Percentiles rank a stretch among this genome's conserved stretches.
phyloP scores from a whole-genome alignment of 2,797 vertebrate genomes.

The Hydrolagus colliei region DNA sequence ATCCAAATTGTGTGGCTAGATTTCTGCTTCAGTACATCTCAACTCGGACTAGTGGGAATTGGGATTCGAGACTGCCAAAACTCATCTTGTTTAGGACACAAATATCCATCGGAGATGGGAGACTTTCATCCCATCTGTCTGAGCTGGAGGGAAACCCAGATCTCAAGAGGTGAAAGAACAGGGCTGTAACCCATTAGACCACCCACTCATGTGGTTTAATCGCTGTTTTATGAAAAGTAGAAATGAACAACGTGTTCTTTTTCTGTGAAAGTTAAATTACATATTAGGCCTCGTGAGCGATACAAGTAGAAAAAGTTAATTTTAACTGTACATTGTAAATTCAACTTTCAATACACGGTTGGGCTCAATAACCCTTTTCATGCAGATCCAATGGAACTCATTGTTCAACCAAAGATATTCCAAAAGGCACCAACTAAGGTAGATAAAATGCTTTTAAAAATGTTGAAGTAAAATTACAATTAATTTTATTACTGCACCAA shows the following conservation, averaged over 20 bases:
- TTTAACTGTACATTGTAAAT: not conserved
- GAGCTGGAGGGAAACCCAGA: slow-evolving; percentile 26
- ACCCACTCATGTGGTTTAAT: slow-evolving; percentile 6
- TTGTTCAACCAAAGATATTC: too few species aligned
- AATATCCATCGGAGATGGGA: slow-evolving; percentile 15
- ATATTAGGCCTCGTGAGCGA: not conserved
- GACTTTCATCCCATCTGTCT: slow-evolving; percentile 29
- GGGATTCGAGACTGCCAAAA: slow-evolving; percentile 13
- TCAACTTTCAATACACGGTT: not conserved
- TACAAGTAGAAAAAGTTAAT: not conserved
- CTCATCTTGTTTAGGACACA: slow-evolving; percentile 24
- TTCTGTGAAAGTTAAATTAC: not conserved
- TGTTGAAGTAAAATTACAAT: too few species aligned
- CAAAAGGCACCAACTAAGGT: too few species aligned
- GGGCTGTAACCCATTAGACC: slow-evolving; percentile 15
- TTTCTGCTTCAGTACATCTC: not conserved
- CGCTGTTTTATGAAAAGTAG: slow-evolving; percentile 23
- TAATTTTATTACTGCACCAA: slow-evolving; percentile 46
- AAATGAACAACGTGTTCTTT: slow-evolving; percentile 23
- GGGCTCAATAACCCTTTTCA: too few species aligned
- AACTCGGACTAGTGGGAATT: slow-evolving; percentile 19
- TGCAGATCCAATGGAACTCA: too few species aligned
- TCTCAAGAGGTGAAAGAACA: slow-evolving; percentile 28
- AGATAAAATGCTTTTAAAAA: too few species aligned
- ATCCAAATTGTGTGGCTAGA: slow-evolving; percentile 6